Conservation (phyloP, 2,797 vertebrate species). For the Anabas testudineus region DNA sequence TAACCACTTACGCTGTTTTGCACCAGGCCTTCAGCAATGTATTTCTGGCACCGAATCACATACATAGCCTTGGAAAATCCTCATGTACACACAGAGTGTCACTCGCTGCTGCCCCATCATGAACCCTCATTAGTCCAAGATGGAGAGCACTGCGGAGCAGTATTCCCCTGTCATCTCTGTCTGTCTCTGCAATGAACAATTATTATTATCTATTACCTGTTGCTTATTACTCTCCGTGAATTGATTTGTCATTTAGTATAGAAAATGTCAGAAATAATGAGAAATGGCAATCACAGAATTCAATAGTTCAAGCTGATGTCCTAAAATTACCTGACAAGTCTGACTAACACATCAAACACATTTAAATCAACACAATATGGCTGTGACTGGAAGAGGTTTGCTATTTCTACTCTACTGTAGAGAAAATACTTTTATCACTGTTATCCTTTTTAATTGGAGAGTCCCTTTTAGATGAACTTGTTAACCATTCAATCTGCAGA, state of each 20-base stretch:
- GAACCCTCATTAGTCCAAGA: conserved; percentile 52
- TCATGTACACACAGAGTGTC: not conserved
- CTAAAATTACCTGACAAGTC: too few species aligned
- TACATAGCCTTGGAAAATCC: conserved; percentile 31
- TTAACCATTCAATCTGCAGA: not conserved
- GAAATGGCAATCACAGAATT: not conserved
- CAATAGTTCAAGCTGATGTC: not conserved
- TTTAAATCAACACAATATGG: not conserved
- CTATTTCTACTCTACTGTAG: not conserved
- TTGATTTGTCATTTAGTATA: conserved; percentile 2
- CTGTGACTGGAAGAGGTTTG: not conserved
- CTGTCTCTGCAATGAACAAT: conserved; percentile 16
- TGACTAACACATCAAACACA: not conserved
- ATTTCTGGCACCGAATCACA: conserved; percentile 26
- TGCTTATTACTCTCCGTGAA: conserved; percentile 19
- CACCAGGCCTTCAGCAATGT: conserved; percentile 40
- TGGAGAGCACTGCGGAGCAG: conserved; percentile 9
- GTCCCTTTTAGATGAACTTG: not conserved
- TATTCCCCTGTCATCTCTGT: conserved; percentile 18
- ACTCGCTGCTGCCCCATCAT: conserved; percentile 36
- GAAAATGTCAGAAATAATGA: conserved; percentile 2
- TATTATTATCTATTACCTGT: conserved; percentile 5
- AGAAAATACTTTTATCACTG: not conserved
- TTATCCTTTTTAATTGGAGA: not conserved
- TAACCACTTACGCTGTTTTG: conserved; percentile 45